Evolutionary conservation across 2,797 vertebrate species (phyloP).

Genomic region (Poeciliopsis infans): DNA sequence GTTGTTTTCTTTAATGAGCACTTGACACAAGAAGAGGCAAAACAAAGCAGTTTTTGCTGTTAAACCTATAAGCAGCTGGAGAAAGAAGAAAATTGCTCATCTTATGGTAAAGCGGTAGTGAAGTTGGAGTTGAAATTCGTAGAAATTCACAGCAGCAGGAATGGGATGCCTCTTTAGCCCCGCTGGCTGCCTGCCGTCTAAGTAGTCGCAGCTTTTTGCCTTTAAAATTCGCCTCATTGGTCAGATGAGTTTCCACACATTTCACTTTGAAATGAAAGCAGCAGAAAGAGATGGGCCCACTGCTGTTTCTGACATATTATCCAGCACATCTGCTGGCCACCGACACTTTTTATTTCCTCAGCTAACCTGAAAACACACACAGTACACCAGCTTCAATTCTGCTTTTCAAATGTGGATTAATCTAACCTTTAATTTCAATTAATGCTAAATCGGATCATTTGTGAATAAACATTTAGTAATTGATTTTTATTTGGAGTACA

Average conservation of each 20-base stretch:
- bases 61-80: neutral
- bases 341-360: slow-evolving; percentile 21
- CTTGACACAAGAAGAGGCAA: neutral
- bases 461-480: no score
- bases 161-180: slow-evolving; percentile 28
- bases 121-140: neutral
- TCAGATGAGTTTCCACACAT: slow-evolving; percentile 67
- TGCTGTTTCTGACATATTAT: slow-evolving; percentile 35
- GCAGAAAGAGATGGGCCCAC: slow-evolving; percentile 20
- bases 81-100: neutral
- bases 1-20: neutral
- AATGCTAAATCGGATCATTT: neutral
- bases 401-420: neutral
- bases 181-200: slow-evolving; percentile 49
- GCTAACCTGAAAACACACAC: slow-evolving; percentile 18
- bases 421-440: neutral
- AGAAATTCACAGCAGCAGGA: slow-evolving; percentile 23
- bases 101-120: slow-evolving; percentile 1
- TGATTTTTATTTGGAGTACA: no score
- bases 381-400: neutral
- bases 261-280: slow-evolving; percentile 56
- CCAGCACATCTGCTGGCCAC: slow-evolving; percentile 34
- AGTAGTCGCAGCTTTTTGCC: slow-evolving; percentile 53
- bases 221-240: slow-evolving; percentile 51
- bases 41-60: neutral